phyloP scores from a whole-genome alignment of 1,140 invertebrate genomes.

The Tetraneura akinire region DNA sequence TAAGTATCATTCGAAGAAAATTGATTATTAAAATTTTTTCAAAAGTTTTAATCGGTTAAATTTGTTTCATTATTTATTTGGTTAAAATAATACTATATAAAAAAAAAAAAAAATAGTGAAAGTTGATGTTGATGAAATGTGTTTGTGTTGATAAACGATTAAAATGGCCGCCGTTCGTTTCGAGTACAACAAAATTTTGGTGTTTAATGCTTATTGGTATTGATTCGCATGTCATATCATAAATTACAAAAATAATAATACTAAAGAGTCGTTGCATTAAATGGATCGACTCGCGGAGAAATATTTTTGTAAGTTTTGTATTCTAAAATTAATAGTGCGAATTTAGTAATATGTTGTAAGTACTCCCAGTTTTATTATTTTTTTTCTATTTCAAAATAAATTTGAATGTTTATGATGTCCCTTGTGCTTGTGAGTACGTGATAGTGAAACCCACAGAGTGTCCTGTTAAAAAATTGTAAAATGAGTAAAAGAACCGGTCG shows the following conservation, averaged over 20 bases:
- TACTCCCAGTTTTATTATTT: conserved; percentile 16
- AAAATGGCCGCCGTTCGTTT: conserved; percentile 50
- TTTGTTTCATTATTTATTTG: not conserved
- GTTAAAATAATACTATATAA: not conserved
- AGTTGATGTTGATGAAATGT: conserved; percentile 49
- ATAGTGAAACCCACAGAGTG: not conserved
- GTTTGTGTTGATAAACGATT: conserved; percentile 51
- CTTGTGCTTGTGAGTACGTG: conserved; percentile 26
- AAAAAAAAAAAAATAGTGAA: conserved; percentile 27
- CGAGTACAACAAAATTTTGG: conserved; percentile 44
- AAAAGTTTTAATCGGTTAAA: not conserved
- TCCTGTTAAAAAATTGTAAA: not conserved
- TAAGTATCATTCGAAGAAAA: not conserved
- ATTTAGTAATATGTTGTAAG: conserved; percentile 34
- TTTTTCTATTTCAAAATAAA: conserved; percentile 6
- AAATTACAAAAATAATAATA: not conserved
- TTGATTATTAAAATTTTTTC: not conserved
- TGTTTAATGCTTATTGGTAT: conserved; percentile 1
- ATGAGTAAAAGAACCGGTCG: conserved; percentile 46
- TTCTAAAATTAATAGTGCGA: conserved; percentile 13
- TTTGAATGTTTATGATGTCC: conserved; percentile 38
- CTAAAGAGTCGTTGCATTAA: not conserved
- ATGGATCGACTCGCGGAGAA: not conserved
- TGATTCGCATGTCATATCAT: not conserved
- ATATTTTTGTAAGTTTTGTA: conserved; percentile 30